Evolutionary conservation across 2,797 vertebrate species (phyloP), one percentile per base, ranked within the genome.

Genomic region (Anguilla obscura): DNA sequence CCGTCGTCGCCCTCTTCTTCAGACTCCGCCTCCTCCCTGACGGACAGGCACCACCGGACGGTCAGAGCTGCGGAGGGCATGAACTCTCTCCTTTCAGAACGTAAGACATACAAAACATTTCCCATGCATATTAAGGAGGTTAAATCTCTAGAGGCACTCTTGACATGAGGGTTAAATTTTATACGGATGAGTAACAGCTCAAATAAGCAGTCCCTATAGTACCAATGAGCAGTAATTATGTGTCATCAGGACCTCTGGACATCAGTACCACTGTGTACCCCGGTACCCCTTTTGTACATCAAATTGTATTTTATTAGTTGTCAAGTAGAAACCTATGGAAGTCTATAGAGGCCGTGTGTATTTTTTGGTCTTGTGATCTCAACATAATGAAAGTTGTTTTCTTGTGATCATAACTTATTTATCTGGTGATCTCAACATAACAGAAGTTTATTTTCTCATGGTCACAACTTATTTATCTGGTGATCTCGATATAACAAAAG

Each of bases 41-140:
- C n/a, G 69, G 94, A 69, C 0, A 94, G 95, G 56, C 96, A 76
- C 9, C 97, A 91, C 85, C 96, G 98, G 91, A 95, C 93, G 63
- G 94, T 94, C 0, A 96, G 98, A 92, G 96, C 97, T 24, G 92
- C 97, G 45, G 97, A 96, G 8, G 91, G 91, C 93, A 96, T 96
- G 90, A 93, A 95, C 89, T 96, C 97, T 0, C 95, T 98, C 92
- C 94, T 99, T 90, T 95, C 98, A 50, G 97, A 98, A 94, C 97
- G 98, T 99, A 98, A 99, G 98, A 93, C 89, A 91, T 90, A 87
- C 87, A 84, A 63, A 90, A 86, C 40, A 60, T 88, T 87, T 50
- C 40, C 45, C 88, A 69, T 80, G 27, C 18, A 40, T 48, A 9
- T 48, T 27, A 90, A 92, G 90, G 91, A 91, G 88, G 79, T 90